Evolutionary conservation across 2,888 invertebrate species (phyloP), one percentile per base, ranked within the genome.

Genomic region (Pandemis heparana): DNA sequence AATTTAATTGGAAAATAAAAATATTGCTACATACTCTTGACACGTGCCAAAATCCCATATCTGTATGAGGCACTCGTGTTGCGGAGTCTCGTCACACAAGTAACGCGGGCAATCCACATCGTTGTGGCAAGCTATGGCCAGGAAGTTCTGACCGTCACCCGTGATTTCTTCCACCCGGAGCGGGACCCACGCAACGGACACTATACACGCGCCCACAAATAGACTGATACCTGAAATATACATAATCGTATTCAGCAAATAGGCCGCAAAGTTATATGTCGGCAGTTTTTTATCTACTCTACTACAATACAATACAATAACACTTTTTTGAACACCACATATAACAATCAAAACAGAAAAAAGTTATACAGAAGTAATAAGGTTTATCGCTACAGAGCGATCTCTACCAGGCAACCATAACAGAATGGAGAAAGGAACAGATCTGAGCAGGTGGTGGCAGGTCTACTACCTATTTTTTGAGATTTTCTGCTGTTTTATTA

Each of bases 1-100:
- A 32, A 32, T 32, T 32, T 32, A 32, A 32, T 32, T 32, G 23
- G 41, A 41, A 41, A 41, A 41, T 41, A 46, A 14, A 46, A 46
- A 46, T 46, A 10, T 46, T 46, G 9, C 46, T 48, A 32, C 79
- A 91, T 76, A 91, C 95, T 85, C 53, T 82, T 81, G 48, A 95
- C 91, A 76, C 10, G 85, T 79, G 0, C 95, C 96, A 70, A 95
- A 93, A 81, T 96, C 94, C 97, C 97, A 97, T 79, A 97, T 95
- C 87, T 97, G 97, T 79, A 97, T 91, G 3, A 96, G 82, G n/a
- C 94, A 95, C 5, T 92, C 88, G 65, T 95, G 95, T 1, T 78
- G 70, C 73, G 90, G 89, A 8, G 87, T 83, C 39, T 89, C 81
- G 39, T 92, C 87, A 46, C 91, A 79, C 32, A 75, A 81, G 7